These are phyloP conservation scores for Spea bombifrons DNA, from an alignment of 2,113 vertebrate species.

Conservation along the genomic window DNA sequence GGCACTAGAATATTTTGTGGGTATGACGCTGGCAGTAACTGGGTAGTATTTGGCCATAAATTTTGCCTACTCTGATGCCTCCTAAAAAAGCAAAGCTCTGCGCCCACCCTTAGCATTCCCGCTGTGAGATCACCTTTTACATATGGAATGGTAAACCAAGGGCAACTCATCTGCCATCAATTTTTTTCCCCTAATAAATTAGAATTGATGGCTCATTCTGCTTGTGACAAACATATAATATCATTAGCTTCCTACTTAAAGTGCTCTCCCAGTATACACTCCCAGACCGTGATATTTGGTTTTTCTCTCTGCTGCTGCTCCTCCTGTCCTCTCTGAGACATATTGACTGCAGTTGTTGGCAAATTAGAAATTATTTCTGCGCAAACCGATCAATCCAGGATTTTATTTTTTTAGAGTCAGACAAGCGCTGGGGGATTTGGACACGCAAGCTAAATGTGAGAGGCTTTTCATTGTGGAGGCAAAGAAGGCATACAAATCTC, in stretches of 20 bases:
- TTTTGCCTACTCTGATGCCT: background rate
- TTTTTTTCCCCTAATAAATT: slow-evolving; percentile 4
- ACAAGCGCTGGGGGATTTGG: background rate
- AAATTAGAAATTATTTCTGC: slow-evolving; percentile 47
- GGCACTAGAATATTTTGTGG: no score
- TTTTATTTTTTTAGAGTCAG: background rate
- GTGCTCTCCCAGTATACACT: background rate
- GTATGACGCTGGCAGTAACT: no score
- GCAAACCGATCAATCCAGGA: slow-evolving; percentile 35
- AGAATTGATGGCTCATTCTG: background rate
- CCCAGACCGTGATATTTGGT: background rate
- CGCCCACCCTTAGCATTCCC: background rate
- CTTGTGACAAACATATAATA: background rate
- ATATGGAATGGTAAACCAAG: no score
- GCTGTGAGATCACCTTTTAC: background rate
- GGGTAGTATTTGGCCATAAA: background rate
- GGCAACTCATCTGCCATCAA: background rate
- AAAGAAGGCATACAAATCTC: no score
- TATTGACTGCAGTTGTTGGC: slow-evolving; percentile 28
- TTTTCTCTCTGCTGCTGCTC: background rate
- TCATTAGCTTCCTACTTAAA: background rate
- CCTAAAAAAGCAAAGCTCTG: background rate
- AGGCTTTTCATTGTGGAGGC: background rate
- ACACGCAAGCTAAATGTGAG: background rate
- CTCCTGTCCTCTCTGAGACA: background rate